Base-by-base conservation (phyloP, 2,888 invertebrate species). In the Odiellus spinosus region DNA sequence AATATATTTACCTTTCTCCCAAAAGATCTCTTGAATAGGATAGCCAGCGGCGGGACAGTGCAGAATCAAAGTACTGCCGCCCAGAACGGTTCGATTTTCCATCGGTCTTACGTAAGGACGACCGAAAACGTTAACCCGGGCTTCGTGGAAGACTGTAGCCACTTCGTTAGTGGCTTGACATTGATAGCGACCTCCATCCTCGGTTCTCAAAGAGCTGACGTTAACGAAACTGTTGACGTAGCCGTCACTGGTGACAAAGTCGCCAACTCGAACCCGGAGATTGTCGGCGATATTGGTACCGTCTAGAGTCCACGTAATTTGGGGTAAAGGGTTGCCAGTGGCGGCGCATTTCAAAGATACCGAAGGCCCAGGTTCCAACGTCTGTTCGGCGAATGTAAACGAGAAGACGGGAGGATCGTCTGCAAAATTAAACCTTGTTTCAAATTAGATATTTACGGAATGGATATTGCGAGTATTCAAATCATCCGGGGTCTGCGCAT, bases 11-110 rank as follows among this genome's bases (percentile, higher is more conserved):
- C 66, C 64, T 63, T 61, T 62, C 36, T 58, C 59, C 67, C 67
- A 67, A 3, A 55, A 57, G 18, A 67, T 61, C 5, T 58, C 55
- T 40, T 60, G 55, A 15, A 66, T 57, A 3, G 67, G 67, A 55
- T 62, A 64, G n/a, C 67, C 67, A 3, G 65, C 60, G 15, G 65
- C 66, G 44, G 63, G 63, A 52, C 67, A 67, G 58, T 85, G 83
- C 1, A 88, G 83, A 53, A 83, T 76, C 53, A 91, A 73, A 17
- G 80, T 85, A 64, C 88, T 85, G 45, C 88, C 87, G 47, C 88
- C 87, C 33, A 90, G 86, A 53, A 88, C 87, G 21, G 87, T 83
- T 60, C 86, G 82, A 67, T 87, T 87, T 65, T 86, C 85, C 87
- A 90, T 88, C 48, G 82, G 78, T 15, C 86, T 76, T 46, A 90